Evolutionary conservation across 1,140 invertebrate species (phyloP).

Genomic region (Brachionus angularis): DNA sequence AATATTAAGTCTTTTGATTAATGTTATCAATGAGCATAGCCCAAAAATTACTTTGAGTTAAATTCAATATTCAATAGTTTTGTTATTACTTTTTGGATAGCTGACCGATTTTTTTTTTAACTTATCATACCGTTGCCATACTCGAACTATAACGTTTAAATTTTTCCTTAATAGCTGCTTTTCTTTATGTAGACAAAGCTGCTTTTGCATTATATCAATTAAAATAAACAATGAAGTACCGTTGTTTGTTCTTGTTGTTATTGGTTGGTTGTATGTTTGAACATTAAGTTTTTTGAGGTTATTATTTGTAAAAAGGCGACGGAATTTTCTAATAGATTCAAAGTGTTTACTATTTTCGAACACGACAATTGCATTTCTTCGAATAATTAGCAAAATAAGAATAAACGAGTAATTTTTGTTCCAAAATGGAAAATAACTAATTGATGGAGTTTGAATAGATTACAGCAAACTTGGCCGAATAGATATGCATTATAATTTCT

Average conservation of each 20-base stretch:
- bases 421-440: neutral
- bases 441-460: conserved; percentile 46
- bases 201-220: conserved; percentile 78
- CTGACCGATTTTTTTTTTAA: conserved; percentile 74
- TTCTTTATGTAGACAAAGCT: conserved; percentile 67
- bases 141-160: conserved; percentile 59
- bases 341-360: conserved; percentile 60
- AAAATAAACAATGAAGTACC: conserved; percentile 71
- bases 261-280: conserved; percentile 37
- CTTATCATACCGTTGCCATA: conserved; percentile 83
- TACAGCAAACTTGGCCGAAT: conserved; percentile 71
- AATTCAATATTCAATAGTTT: conserved; percentile 72
- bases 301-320: conserved; percentile 59
- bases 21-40: conserved; percentile 71
- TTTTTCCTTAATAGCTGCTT: conserved; percentile 64
- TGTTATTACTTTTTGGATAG: conserved; percentile 71
- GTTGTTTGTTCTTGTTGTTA: conserved; percentile 60
- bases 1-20: conserved; percentile 77
- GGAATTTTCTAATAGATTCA: conserved; percentile 61
- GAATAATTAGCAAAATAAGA: conserved; percentile 51
- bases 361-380: conserved; percentile 69
- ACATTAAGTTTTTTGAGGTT: conserved; percentile 52
- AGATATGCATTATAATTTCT: conserved; percentile 62
- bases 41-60: conserved; percentile 71
- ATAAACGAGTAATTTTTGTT: conserved; percentile 33